A percentile compares a stretch with the other conserved stretches of the same genome.
phyloP scores from a whole-genome alignment of 2,797 vertebrate genomes.

The Peromyscus nudipes region DNA sequence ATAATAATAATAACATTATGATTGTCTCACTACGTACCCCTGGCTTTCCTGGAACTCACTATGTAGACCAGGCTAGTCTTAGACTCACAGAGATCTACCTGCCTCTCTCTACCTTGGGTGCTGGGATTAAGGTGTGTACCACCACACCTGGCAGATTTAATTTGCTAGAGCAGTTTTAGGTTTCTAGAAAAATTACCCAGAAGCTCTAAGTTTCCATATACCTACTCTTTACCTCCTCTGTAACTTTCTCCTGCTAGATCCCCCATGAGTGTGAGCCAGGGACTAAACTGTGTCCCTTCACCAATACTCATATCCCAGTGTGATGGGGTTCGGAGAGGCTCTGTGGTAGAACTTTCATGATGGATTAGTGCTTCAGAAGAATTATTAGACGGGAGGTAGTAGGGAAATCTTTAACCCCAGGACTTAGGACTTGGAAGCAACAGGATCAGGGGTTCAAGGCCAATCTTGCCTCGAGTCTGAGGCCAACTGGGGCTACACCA shows the following conservation, averaged over 20 bases:
- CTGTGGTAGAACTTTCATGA: neutral
- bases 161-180: neutral
- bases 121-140: no score
- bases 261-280: neutral
- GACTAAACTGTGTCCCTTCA: neutral
- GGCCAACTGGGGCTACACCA: neutral
- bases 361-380: neutral
- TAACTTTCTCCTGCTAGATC: neutral
- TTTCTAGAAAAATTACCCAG: neutral
- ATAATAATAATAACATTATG: no score
- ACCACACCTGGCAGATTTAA: neutral
- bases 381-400: neutral
- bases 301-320: neutral
- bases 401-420: neutral
- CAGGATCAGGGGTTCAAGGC: neutral
- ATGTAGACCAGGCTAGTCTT: neutral
- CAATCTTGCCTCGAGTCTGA: neutral
- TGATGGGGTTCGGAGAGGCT: neutral
- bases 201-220: neutral
- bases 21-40: no score
- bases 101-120: neutral
- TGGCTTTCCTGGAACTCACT: neutral
- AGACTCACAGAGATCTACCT: neutral
- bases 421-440: neutral
- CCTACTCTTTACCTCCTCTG: neutral